A percentile compares a stretch with the other conserved stretches of the same genome.
Evolutionary conservation across 2,113 vertebrate genomes (phyloP).

Genomic region (Strigops habroptila): DNA sequence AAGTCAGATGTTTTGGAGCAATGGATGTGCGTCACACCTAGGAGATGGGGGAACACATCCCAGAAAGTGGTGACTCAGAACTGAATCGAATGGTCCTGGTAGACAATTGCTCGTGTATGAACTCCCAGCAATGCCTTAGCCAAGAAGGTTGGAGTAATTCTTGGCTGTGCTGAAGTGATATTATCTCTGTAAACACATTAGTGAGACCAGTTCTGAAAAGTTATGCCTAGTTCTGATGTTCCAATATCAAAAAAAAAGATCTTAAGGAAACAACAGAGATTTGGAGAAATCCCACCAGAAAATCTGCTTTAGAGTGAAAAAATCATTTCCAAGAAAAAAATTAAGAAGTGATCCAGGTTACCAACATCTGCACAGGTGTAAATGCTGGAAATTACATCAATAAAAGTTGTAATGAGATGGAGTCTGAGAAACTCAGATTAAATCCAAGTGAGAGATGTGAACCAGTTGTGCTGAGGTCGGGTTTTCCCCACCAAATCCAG

Average conservation of each 20-base stretch:
- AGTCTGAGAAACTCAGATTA: background rate
- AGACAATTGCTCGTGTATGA: background rate
- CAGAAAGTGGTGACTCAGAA: background rate
- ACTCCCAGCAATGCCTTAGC: background rate
- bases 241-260: constrained; percentile 13
- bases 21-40: background rate
- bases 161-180: constrained; percentile 28
- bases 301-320: background rate
- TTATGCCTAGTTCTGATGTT: constrained; percentile 17
- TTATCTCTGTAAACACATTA: constrained; percentile 43
- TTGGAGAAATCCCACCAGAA: background rate
- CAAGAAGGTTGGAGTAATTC: constrained; percentile 45
- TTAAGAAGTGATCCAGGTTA: background rate
- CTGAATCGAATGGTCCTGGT: background rate
- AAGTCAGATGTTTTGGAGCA: background rate
- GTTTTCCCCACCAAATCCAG: background rate
- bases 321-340: background rate
- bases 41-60: background rate
- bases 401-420: background rate
- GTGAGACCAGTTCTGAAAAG: constrained; percentile 34
- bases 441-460: background rate
- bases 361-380: background rate
- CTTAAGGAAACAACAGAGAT: background rate
- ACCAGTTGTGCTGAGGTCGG: background rate
- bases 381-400: background rate